Evolutionary conservation across 1,140 invertebrate genomes (phyloP).

Genomic region (Lepidurus packardi): DNA sequence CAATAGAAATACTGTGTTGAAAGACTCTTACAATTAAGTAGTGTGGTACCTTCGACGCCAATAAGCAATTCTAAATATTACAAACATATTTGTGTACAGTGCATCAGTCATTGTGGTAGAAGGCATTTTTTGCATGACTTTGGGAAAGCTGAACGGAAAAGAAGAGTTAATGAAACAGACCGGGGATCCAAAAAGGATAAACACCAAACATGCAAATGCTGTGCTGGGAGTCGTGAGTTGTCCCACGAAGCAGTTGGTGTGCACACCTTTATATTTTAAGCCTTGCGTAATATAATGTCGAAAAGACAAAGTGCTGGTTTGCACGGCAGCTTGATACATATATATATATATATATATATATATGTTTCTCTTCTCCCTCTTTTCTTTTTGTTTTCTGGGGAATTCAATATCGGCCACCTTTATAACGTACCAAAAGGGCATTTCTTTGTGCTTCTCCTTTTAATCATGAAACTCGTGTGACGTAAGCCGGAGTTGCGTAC

Average conservation of each 20-base stretch:
- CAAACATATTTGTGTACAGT: no score
- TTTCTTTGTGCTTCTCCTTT: not conserved
- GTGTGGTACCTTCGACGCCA: no score
- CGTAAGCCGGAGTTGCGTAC: not conserved
- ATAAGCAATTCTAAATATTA: no score
- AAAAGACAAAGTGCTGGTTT: slow-evolving; percentile 6
- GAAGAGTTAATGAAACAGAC: not conserved
- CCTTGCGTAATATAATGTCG: not conserved
- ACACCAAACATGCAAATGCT: not conserved
- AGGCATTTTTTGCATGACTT: not conserved
- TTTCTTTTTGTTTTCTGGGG: not conserved
- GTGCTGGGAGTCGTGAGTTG: not conserved
- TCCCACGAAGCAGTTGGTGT: not conserved
- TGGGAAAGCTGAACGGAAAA: not conserved
- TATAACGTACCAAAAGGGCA: not conserved
- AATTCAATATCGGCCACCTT: not conserved
- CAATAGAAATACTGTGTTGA: no score
- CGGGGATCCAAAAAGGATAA: not conserved
- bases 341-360: no score
- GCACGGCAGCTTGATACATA: not conserved
- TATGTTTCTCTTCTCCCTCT: not conserved
- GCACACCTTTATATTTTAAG: slow-evolving; percentile 12
- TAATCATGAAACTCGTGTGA: not conserved
- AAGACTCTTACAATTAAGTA: no score
- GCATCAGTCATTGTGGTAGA: no score